phyloP scores from a whole-genome alignment of 2,888 invertebrate species.

The Meta bourneti region DNA sequence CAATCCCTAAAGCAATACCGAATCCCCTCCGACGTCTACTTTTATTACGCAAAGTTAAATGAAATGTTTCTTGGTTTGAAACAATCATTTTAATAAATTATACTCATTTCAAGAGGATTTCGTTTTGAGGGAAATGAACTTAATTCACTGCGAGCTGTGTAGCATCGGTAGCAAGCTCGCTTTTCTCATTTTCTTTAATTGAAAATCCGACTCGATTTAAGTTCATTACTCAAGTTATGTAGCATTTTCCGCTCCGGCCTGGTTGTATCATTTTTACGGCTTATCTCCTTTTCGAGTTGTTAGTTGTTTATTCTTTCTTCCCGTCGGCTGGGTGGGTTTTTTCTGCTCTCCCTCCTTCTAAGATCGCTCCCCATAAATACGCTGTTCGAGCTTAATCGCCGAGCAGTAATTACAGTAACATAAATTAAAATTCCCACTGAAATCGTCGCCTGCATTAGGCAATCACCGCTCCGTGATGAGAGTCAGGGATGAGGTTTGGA shows the following conservation, averaged over 20 bases:
- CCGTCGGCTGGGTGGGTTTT: conserved; percentile 2
- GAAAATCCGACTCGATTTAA: conserved; percentile 58
- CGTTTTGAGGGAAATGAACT: conserved; percentile 24
- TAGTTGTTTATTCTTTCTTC: conserved; percentile 1
- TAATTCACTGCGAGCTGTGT: conserved; percentile 21
- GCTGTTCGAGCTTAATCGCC: too few relatives aligned
- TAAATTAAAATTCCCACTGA: conserved; percentile 50
- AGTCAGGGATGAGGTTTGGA: not conserved
- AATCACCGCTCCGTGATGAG: not conserved
- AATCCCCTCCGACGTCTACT: too few relatives aligned
- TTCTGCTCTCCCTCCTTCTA: too few relatives aligned
- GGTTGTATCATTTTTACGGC: conserved; percentile 14
- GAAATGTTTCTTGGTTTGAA: conserved; percentile 43
- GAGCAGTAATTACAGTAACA: conserved; percentile 31
- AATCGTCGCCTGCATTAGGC: not conserved
- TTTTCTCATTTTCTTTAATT: conserved; percentile 61
- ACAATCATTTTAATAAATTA: conserved; percentile 58
- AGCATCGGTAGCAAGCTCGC: too few relatives aligned
- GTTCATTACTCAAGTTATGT: conserved; percentile 49
- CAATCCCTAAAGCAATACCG: too few relatives aligned
- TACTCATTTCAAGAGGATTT: too few relatives aligned
- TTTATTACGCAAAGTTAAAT: too few relatives aligned
- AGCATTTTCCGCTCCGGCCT: too few relatives aligned
- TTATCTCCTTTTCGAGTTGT: conserved; percentile 23
- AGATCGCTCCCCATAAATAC: too few relatives aligned